Evolutionary conservation across 1,140 invertebrate genomes (phyloP), one percentile per base, ranked within the genome.

Genomic region (Harlomillsia oculata): DNA sequence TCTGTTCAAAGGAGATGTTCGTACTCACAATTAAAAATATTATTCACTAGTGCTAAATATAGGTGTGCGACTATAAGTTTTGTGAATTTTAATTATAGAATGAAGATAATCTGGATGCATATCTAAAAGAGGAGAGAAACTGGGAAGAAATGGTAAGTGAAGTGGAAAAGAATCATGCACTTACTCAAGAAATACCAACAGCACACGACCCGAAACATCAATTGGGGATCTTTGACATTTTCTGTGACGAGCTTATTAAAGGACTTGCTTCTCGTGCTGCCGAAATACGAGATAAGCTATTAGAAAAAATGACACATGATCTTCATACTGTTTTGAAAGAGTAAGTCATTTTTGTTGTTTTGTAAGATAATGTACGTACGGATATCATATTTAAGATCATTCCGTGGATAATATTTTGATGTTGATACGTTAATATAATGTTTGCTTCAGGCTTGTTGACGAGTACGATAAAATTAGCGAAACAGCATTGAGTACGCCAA

Each of bases 221-320:
- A 18, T 80, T 88, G 54, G 87, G 87, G 21, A 82, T 93, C 69
- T 96, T 89, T 70, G 84, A 89, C 66, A 80, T 97, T 62, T 81
- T 89, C 68, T 79, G 89, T 54, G 79, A 79, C 37, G 82, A 87
- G 53, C 73, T 95, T n/a, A 85, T 95, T 23, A 74, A 77, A 13
- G 75, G 81, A 4, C 72, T 96, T 41, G 77, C 82, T 1, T 72
- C 76, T 21, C 72, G 81, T 34, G 85, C 87, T 0, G 76, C 80
- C n/a, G 74, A 74, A 34, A 71, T 92, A 14, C 81, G 82, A 59
- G 79, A 82, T 30, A 78, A 81, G 62, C 67, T 96, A 11, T 67
- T 94, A 0, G 71, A 76, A 14, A 77, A 78, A 67, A 85, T 94
- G 80, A 80, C 82, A 6, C 69, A 77, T 16, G 82, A 89, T 70